Base-by-base conservation (phyloP, 2,888 invertebrate genomes). In the Hedychridium roseum region DNA sequence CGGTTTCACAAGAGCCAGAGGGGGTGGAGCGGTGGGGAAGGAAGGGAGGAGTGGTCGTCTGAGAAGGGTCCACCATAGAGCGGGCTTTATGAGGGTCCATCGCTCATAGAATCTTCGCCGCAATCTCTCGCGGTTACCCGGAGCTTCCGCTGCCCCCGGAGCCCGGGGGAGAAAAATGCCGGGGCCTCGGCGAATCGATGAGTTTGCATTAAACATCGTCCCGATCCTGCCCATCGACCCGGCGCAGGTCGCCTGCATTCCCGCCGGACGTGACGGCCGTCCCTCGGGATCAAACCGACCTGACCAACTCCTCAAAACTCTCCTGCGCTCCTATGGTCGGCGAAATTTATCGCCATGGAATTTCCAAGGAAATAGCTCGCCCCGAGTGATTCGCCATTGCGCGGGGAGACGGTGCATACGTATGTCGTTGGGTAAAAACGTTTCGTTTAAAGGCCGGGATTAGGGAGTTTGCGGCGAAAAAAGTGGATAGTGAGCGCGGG, bases 171-270 rank as follows among this genome's bases (percentile, higher is more conserved):
- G 68, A 71, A 68, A 73, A 71, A 71, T 74, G 67, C 55, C 48
- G 45, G 43, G 58, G 63, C 61, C 50, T 59, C 51, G 49, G 61
- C 54, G 63, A 73, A 73, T 73, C 73, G 74, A 74, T 74, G 73
- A 71, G 71, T 65, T 68, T 70, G 71, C 74, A 73, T 73, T 71
- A 74, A 74, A 71, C 70, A 73, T 73, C 49, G 57, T 57, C 54
- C 43, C 51, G 44, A 44, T 32, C 18, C n/a, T 21, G 37, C 37
- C 39, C 18, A 36, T 36, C 31, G 15, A 35, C 36, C 31, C 41
- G 23, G 11, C 44, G 17, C 36, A 38, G 39, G 43, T 44, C 37
- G 9, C 34, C 30, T 32, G 27, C 30, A 44, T 36, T 50, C 36
- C 34, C 32, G 21, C 16, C 41, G 43, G 3, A 35, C 28, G 36